Evolutionary conservation across 2,797 vertebrate species (phyloP).

Genomic region (Leucoraja ocellata): DNA sequence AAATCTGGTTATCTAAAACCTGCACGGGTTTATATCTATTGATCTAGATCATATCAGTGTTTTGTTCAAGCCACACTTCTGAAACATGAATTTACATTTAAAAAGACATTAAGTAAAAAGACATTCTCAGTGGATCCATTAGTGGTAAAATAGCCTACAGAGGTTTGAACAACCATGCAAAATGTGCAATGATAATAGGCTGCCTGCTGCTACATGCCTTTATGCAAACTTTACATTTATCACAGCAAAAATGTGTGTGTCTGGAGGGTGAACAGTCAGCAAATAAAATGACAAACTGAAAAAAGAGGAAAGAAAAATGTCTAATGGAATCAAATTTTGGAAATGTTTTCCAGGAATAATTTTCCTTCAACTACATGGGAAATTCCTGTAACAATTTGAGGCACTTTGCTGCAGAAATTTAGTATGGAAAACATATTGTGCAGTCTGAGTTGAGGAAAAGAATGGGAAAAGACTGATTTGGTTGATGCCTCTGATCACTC

Average conservation of each 20-base stretch:
- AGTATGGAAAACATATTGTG: background rate
- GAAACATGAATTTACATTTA: constrained; percentile 81
- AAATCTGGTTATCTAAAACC: background rate
- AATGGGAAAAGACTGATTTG: constrained; percentile 2
- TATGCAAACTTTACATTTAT: constrained; percentile 79
- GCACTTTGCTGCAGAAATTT: background rate
- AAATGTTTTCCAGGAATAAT: constrained; percentile 24
- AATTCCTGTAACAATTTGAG: constrained; percentile 8
- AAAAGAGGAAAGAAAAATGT: constrained; percentile 54
- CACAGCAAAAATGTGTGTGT: constrained; percentile 67
- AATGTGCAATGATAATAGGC: constrained; percentile 76
- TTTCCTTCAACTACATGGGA: background rate
- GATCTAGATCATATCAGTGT: constrained; percentile 73
- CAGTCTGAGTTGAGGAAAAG: background rate
- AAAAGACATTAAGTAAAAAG: constrained; percentile 58
- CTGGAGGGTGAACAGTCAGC: constrained; percentile 66
- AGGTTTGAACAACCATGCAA: constrained; percentile 77
- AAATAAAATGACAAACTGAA: constrained; percentile 59
- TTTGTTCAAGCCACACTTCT: constrained; percentile 72
- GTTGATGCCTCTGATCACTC: constrained; percentile 28
- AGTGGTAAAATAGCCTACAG: constrained; percentile 77
- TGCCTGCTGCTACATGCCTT: constrained; percentile 75
- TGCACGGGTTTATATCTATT: constrained; percentile 57
- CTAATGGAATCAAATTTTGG: background rate
- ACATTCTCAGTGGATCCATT: constrained; percentile 71